Base-by-base conservation (phyloP, 2,888 invertebrate genomes). In the Chymomyza caudatula region DNA sequence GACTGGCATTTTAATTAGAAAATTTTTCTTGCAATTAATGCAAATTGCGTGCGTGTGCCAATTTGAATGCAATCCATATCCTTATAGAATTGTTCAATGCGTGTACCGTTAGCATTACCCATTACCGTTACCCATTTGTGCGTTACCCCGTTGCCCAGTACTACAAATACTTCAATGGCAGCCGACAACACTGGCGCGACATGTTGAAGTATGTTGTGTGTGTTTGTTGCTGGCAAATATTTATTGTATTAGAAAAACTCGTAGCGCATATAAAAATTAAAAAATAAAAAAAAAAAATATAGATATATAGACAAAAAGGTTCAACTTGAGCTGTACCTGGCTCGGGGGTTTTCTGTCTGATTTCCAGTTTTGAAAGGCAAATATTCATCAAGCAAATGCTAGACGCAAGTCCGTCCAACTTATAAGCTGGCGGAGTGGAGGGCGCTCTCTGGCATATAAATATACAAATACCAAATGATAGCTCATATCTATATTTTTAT, bases 1-100 rank as follows among this genome's bases (percentile, higher is more conserved):
- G 87, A 85, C 83, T 77, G 85, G 83, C 85, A 87, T 87, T 87
- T 87, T 87, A 87, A 87, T 87, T 87, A 82, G 85, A 87, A 87
- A 85, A 82, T 82, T 82, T 80, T 85, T 79, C 81, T 81, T 79
- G 80, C 82, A 82, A 85, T 87, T 85, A 85, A 86, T 84, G 82
- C 71, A 80, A 82, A 82, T 86, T 82, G 87, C 87, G 87, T 81
- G 80, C 80, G 85, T 85, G 86, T 77, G 79, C 86, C 82, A 86
- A 84, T 85, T 85, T 78, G 82, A 76, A 80, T 84, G 77, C 65
- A 65, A 20, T 51, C 73, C 69, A 37, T 37, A 37, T 11, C 29
- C 8, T 4, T 11, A 37, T 11, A 37, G 11, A 37, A 37, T 4
- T 2, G 74, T 83, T 79, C 78, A 79, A 79, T 79, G 81, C 44